Evolutionary conservation across 1,140 invertebrate species (phyloP), one percentile per base, ranked within the genome.

Genomic region (Macrotrachela quadricornifera): DNA sequence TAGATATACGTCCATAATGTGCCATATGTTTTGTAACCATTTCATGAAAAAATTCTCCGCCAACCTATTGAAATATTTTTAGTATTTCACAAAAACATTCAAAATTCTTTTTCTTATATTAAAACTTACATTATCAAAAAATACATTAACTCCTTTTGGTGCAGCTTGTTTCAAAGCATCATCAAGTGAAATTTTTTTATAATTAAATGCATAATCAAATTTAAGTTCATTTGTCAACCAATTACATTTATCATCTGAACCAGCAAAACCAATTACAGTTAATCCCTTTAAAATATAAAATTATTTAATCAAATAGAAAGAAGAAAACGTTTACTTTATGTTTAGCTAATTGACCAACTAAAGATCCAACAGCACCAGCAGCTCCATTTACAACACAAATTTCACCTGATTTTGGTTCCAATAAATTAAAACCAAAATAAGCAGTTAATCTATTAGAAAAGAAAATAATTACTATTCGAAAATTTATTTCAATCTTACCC

Each of bases 291-390:
- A 30, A 17, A n/a, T n/a, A n/a, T 54, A 11, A 39, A 18, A 46
- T 8, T 11, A 46, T 42, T 17, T 30, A 3, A 47, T 15, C 6
- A 11, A 41, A 30, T 38, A 54, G n/a, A 21, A 17, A 6, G 21
- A 12, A 40, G 13, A 36, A 13, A 16, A 4, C 10, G 16, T 36
- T 11, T 73, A 74, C 75, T 63, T 76, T 71, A 42, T 79, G 75
- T 64, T 79, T 80, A 3, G 75, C 79, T 49, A 82, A 79, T 69
- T 82, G 80, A 14, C 79, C 79, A 6, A 81, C 80, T 44, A 77
- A 67, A 56, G 72, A 76, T 8, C 79, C 79, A 15, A 81, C 78
- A 38, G 78, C 79, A 18, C 68, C 79, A 43, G 67, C 67, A 13
- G 68, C 67, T 0, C 54, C 61, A 52, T 59, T 17, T 74, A 83